Evolutionary conservation across 2,888 invertebrate genomes (phyloP).

Genomic region (Pristionchus entomophagus): DNA sequence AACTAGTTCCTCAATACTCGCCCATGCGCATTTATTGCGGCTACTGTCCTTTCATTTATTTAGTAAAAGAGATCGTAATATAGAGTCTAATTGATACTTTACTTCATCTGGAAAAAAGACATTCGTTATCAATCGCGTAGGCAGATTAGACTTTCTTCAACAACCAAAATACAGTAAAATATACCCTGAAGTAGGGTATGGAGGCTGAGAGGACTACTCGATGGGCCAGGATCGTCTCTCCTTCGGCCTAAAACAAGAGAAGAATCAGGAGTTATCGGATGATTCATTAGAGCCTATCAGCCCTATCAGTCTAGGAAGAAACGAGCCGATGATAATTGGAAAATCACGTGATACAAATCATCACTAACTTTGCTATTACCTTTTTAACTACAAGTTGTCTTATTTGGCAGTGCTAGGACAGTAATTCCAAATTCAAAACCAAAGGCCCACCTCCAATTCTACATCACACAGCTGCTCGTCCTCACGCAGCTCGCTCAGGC

Average conservation of each 20-base stretch:
- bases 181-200: slow-evolving; percentile 77
- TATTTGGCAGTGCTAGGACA: too few species aligned
- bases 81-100: too few species aligned
- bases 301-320: too few species aligned
- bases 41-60: not conserved
- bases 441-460: slow-evolving; percentile 63
- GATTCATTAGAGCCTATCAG: not conserved
- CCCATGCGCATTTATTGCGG: not conserved
- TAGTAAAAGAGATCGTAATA: too few species aligned
- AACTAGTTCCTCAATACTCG: not conserved
- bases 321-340: too few species aligned
- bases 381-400: too few species aligned
- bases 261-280: not conserved
- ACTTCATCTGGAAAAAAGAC: too few species aligned
- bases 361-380: too few species aligned
- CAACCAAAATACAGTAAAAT: not conserved
- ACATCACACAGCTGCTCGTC: slow-evolving; percentile 64
- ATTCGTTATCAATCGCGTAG: too few species aligned
- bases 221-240: slow-evolving; percentile 73
- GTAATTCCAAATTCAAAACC: too few species aligned
- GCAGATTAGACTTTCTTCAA: not conserved
- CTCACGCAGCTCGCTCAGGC: slow-evolving; percentile 54
- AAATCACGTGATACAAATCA: too few species aligned
- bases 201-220: slow-evolving; percentile 77
- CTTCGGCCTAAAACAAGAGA: slow-evolving; percentile 56